A percentile compares a stretch with the other conserved stretches of the same genome.
Conservation (phyloP, 2,797 vertebrate species). For the Ataeniobius toweri region DNA sequence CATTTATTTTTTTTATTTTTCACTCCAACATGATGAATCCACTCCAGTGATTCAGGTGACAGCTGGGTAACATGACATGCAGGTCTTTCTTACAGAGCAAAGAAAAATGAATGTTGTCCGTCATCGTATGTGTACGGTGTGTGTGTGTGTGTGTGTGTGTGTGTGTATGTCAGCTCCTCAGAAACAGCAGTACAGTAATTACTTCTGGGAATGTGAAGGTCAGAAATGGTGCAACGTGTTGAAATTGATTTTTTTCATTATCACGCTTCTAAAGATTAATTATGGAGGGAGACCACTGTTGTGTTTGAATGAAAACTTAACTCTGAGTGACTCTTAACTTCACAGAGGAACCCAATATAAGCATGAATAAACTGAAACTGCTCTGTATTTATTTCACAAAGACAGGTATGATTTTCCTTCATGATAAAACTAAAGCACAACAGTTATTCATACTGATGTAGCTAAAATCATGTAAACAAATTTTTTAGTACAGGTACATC, state of each 20-base stretch:
- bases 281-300: background rate
- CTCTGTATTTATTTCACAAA: background rate
- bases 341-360: too few relatives aligned
- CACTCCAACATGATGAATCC: background rate
- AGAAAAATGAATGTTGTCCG: background rate
- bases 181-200: background rate
- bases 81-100: background rate
- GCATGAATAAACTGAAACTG: background rate
- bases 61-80: background rate
- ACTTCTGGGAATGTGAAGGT: constrained; percentile 10
- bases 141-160: background rate
- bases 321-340: background rate
- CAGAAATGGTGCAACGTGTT: background rate
- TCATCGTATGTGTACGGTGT: background rate
- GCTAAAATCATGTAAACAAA: too few relatives aligned
- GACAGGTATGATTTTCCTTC: background rate
- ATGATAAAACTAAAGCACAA: too few relatives aligned
- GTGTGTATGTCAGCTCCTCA: background rate
- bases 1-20: background rate
- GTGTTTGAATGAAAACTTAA: background rate
- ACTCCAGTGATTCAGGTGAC: background rate
- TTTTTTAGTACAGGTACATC: too few relatives aligned
- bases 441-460: too few relatives aligned
- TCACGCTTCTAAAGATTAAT: background rate
- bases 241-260: background rate